Conservation (phyloP, 2,888 invertebrate genomes). For the Agrochola litura region DNA sequence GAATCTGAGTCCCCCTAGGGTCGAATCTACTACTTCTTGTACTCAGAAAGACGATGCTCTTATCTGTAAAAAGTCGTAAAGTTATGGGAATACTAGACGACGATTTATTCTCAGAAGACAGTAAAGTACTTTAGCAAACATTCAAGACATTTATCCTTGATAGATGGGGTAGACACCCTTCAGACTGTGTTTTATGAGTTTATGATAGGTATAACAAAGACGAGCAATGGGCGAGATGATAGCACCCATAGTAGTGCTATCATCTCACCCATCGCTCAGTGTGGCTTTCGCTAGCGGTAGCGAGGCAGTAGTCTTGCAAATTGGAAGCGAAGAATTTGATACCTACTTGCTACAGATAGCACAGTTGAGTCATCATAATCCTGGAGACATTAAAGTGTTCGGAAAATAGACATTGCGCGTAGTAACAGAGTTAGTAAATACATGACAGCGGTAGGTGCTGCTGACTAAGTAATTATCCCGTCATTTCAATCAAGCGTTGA, state of each 20-base stretch:
- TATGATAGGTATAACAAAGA: not conserved
- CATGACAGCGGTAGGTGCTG: too few species aligned
- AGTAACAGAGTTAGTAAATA: too few species aligned
- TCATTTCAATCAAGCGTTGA: too few species aligned
- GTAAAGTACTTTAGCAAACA: slow-evolving; percentile 1
- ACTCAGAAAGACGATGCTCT: slow-evolving; percentile 7
- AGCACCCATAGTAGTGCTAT: not conserved
- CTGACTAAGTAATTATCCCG: too few species aligned
- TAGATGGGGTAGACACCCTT: not conserved
- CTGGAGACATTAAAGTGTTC: too few species aligned
- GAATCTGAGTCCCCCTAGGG: slow-evolving; percentile 20
- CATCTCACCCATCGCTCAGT: too few species aligned
- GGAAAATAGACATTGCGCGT: too few species aligned
- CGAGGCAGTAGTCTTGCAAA: not conserved
- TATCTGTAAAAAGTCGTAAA: slow-evolving; percentile 15
- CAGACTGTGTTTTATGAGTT: not conserved
- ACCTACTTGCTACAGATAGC: too few species aligned
- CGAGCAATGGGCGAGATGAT: not conserved
- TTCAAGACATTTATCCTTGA: slow-evolving; percentile 10
- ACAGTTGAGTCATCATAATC: too few species aligned
- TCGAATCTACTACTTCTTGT: not conserved
- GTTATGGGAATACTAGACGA: not conserved
- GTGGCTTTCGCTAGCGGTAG: not conserved
- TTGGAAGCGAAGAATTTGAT: not conserved
- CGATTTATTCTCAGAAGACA: slow-evolving; percentile 2